Conservation (phyloP, 1,140 invertebrate species). For the Drosophila dunni region DNA sequence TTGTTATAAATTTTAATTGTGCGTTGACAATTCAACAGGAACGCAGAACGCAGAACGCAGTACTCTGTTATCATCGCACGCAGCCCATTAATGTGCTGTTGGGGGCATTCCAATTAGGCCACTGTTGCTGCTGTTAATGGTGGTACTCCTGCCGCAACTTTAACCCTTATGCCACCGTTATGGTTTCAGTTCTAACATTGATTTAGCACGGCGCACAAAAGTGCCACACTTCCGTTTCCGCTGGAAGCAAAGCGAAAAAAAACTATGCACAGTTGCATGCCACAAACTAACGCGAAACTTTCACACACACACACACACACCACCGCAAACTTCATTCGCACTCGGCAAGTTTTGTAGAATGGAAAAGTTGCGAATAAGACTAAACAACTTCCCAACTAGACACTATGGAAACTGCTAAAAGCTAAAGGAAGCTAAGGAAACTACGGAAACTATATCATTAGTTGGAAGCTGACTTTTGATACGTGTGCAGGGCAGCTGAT, state of each 20-base stretch:
- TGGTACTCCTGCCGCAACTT: background rate
- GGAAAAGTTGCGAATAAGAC: conserved; percentile 23
- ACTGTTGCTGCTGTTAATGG: background rate
- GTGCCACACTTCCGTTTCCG: conserved; percentile 54
- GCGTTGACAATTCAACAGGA: conserved; percentile 19
- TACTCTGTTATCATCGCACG: conserved; percentile 44
- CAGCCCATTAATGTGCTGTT: conserved; percentile 65
- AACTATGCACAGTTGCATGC: conserved; percentile 44
- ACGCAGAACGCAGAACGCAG: too few species aligned
- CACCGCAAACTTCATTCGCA: conserved; percentile 40
- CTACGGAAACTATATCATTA: conserved; percentile 33
- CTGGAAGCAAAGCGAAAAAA: background rate
- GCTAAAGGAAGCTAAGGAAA: too few species aligned
- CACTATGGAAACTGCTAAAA: conserved; percentile 13
- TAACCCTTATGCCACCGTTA: conserved; percentile 6
- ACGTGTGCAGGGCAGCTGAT: conserved; percentile 30
- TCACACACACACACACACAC: conserved; percentile 33
- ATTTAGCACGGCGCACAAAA: conserved; percentile 58
- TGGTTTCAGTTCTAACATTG: conserved; percentile 44
- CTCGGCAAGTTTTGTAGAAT: conserved; percentile 24
- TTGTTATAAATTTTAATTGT: conserved; percentile 81
- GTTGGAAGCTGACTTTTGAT: conserved; percentile 20
- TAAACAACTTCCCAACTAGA: conserved; percentile 24
- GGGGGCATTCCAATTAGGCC: conserved; percentile 66
- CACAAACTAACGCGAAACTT: conserved; percentile 56